Conservation (phyloP, 1,140 invertebrate species). For the Ceratina japonica region DNA sequence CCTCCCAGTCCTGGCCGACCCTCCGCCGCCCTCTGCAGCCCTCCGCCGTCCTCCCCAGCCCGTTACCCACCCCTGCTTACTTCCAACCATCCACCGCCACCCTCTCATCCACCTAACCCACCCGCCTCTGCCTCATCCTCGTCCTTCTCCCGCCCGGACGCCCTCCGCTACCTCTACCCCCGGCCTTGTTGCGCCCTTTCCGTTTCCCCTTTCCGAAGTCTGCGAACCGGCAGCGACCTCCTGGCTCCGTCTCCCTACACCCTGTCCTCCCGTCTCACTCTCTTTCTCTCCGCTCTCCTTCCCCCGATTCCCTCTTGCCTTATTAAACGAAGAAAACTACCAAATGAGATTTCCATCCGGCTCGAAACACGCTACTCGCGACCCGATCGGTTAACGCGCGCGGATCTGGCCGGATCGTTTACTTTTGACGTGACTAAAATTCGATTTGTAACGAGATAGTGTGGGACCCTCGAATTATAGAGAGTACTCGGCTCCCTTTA, state of each 20-base stretch:
- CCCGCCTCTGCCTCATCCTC: conserved; percentile 20
- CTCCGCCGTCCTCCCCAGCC: conserved; percentile 59
- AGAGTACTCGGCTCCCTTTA: neutral
- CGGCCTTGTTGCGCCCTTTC: conserved; percentile 65
- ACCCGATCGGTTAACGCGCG: conserved; percentile 34
- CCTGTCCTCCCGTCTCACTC: conserved; percentile 17
- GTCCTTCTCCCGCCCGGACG: conserved; percentile 42
- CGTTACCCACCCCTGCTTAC: conserved; percentile 62
- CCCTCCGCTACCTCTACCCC: conserved; percentile 57
- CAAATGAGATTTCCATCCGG: conserved; percentile 66
- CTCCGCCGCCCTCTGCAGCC: conserved; percentile 47
- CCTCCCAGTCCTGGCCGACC: conserved; percentile 72
- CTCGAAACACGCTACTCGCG: conserved; percentile 59
- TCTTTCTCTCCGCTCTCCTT: neutral
- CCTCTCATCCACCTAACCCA: conserved; percentile 30
- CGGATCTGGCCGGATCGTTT: conserved; percentile 49
- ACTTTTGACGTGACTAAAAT: conserved; percentile 62
- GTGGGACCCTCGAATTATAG: conserved; percentile 25
- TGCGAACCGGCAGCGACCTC: conserved; percentile 66
- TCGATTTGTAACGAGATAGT: conserved; percentile 47
- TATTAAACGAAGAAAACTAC: conserved; percentile 65
- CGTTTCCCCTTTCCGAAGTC: conserved; percentile 70
- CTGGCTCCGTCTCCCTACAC: conserved; percentile 63
- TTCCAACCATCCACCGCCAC: conserved; percentile 52
- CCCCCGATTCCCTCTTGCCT: conserved; percentile 41